Conservation (phyloP, 2,797 vertebrate species). For the Eospalax fontanierii region DNA sequence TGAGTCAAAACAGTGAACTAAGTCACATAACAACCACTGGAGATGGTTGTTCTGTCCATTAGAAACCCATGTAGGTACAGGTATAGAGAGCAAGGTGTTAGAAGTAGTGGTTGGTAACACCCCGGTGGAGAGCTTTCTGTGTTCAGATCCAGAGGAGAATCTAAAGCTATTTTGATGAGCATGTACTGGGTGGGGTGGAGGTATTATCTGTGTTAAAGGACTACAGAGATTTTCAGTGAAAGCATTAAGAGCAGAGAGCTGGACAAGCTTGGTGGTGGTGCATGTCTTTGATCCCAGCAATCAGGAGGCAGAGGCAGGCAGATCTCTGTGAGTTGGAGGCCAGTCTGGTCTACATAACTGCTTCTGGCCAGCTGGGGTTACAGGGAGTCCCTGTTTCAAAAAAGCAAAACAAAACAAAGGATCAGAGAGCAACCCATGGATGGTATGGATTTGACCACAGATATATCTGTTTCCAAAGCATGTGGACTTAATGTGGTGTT, state of each 20-base stretch:
- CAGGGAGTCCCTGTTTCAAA: not conserved
- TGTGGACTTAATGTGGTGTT: slow-evolving; percentile 6
- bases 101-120: not conserved
- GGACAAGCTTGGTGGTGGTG: too few species aligned
- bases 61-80: not conserved
- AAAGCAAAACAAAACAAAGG: not conserved
- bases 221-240: slow-evolving; percentile 28
- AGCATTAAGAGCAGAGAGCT: not conserved
- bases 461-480: not conserved
- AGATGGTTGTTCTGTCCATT: too few species aligned
- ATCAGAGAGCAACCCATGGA: not conserved
- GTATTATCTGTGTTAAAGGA: not conserved
- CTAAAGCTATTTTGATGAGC: slow-evolving; percentile 21
- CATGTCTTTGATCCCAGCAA: too few species aligned
- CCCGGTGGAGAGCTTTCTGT: not conserved
- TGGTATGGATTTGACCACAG: slow-evolving; percentile 27
- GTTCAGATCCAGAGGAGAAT: slow-evolving; percentile 10
- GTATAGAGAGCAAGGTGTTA: not conserved
- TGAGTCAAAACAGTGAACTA: slow-evolving; percentile 26
- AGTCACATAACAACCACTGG: slow-evolving; percentile 31
- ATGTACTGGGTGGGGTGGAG: not conserved
- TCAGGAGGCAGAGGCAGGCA: too few species aligned
- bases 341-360: too few species aligned
- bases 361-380: too few species aligned
- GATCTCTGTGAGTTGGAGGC: too few species aligned